Base-by-base conservation (phyloP, 2,797 vertebrate genomes). In the Threskiornis aethiopicus region DNA sequence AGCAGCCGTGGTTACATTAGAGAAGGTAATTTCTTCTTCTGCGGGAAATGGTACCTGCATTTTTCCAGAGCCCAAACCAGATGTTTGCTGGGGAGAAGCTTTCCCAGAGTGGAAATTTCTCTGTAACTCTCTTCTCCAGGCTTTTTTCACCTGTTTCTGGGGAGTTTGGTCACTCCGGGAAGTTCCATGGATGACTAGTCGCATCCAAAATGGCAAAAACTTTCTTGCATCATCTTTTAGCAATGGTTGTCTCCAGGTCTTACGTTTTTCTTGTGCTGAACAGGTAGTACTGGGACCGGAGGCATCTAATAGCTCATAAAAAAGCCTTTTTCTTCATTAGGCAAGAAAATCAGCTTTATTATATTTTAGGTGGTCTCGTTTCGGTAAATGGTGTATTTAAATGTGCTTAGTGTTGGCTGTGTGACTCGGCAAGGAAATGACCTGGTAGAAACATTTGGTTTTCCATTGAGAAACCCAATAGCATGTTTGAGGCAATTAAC, bases 11-110 rank as follows among this genome's bases (percentile, higher is more conserved):
- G 26, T 3, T 47, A 7, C 2, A 0, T 3, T 4, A 18, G 51
- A 20, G 20, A 8, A 46, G 6, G 7, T 28, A 0, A 1, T 5
- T 25, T 35, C 62, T 16, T 10, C 16, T 65, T 16, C 28, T 1
- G 5, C 1, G 0, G 49, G 54, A n/a, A 29, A 1, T 1, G 6
- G 4, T 20, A 2, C 25, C 33, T 10, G 37, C 0, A 0, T 3
- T 37, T 39, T 44, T 37, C n/a, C 61, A 8, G 24, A 24, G 11
- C 80, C 51, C n/a, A 17, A 14, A 42, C 10, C 46, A 33, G 20
- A 8, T 0, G 0, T 61, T 54, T 67, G n/a, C 35, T 44, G 37
- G 44, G 54, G 13, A 72, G 13, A 13, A 39, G 6, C 24, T 22
- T 55, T 28, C 66, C 17, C 17, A 18, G n/a, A 49, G 18, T 0